Evolutionary conservation across 2,113 vertebrate species (phyloP).

Genomic region (Macquaria ambigua): DNA sequence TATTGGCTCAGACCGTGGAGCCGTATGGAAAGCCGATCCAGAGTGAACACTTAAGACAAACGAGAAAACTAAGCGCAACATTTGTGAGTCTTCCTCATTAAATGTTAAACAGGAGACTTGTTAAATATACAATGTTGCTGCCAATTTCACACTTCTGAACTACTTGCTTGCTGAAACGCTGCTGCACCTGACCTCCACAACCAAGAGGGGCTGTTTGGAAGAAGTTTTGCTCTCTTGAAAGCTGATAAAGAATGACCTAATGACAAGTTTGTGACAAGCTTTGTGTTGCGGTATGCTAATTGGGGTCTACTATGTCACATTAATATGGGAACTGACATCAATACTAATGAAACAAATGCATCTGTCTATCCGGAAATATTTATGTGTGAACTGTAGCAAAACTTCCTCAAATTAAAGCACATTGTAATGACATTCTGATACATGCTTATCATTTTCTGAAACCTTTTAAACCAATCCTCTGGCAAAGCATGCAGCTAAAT

Average conservation of each 20-base stretch:
- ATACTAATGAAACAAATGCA: constrained; percentile 3
- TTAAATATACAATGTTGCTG: not conserved
- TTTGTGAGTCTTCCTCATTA: not conserved
- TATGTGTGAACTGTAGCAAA: not conserved
- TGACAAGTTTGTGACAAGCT: not conserved
- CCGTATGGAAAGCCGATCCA: not conserved
- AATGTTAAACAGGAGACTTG: not conserved
- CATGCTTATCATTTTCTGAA: not conserved
- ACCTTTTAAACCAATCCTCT: not conserved
- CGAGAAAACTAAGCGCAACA: not conserved
- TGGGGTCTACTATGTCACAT: constrained; percentile 10
- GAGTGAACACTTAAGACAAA: constrained; percentile 4
- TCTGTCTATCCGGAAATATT: not conserved
- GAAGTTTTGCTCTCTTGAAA: not conserved
- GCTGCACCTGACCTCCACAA: not conserved
- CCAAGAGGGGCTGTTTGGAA: not conserved
- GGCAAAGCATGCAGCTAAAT: not conserved
- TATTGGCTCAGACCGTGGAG: constrained; percentile 5
- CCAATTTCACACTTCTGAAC: not conserved
- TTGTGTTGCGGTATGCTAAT: constrained; percentile 1
- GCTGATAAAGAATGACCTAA: not conserved
- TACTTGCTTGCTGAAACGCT: not conserved
- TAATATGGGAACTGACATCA: not conserved
- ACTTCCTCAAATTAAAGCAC: not conserved
- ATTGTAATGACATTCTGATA: not conserved